phyloP scores from a whole-genome alignment of 2,888 invertebrate species.

The Tridacna crocea region DNA sequence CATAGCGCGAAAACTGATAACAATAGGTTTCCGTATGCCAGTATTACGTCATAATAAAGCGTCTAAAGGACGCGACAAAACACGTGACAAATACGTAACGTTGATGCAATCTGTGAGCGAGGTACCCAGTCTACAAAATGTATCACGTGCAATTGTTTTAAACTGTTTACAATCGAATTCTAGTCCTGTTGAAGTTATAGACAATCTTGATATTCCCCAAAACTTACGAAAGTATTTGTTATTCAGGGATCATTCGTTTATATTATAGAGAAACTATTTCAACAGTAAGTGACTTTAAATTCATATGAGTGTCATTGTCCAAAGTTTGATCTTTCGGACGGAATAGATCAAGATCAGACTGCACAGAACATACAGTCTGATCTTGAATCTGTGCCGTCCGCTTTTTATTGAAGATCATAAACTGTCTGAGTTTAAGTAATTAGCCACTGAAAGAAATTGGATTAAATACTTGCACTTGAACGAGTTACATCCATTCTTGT shows the following conservation, averaged over 20 bases:
- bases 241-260: conserved; percentile 40
- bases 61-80: conserved; percentile 54
- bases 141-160: conserved; percentile 57
- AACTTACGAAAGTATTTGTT: conserved; percentile 59
- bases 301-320: too few relatives aligned
- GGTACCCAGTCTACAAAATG: conserved; percentile 57
- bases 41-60: neutral
- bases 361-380: too few relatives aligned
- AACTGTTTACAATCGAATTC: conserved; percentile 29
- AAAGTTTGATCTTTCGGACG: too few relatives aligned
- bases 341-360: too few relatives aligned
- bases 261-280: neutral
- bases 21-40: conserved; percentile 61
- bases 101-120: conserved; percentile 35
- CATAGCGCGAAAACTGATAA: conserved; percentile 62
- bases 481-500: too few relatives aligned
- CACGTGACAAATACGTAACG: conserved; percentile 49
- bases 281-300: too few relatives aligned
- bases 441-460: too few relatives aligned
- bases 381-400: too few relatives aligned
- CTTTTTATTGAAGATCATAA: too few relatives aligned
- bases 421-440: too few relatives aligned
- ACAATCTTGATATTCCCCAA: conserved; percentile 54
- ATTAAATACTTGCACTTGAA: too few relatives aligned
- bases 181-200: conserved; percentile 30